Conservation (phyloP, 2,797 vertebrate genomes). For the Melanotaenia maccullochi region DNA sequence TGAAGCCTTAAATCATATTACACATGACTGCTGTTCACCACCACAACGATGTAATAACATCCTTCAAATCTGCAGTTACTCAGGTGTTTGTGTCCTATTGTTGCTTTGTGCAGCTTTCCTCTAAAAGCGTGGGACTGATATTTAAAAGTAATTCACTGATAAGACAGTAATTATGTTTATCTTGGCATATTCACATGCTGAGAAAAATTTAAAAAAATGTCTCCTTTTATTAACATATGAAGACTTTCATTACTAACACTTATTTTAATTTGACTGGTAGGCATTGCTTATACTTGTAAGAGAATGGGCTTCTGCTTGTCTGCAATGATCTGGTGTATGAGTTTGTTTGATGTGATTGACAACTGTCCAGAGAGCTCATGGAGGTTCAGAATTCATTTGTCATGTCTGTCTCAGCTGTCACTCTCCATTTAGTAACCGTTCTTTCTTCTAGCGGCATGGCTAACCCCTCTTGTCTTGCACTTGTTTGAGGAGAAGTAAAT, state of each 20-base stretch:
- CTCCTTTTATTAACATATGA: neutral
- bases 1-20: neutral
- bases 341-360: constrained; percentile 58
- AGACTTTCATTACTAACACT: neutral
- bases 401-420: constrained; percentile 60
- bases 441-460: constrained; percentile 16
- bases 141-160: constrained; percentile 2
- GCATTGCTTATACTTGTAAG: constrained; percentile 12
- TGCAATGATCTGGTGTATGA: constrained; percentile 26
- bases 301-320: constrained; percentile 15
- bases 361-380: constrained; percentile 46
- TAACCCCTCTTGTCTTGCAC: constrained; percentile 29
- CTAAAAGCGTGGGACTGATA: neutral
- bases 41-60: neutral
- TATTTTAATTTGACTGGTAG: constrained; percentile 8
- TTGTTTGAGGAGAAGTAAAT: constrained; percentile 12
- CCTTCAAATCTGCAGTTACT: constrained; percentile 3
- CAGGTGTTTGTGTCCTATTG: neutral
- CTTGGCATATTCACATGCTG: neutral
- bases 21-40: neutral
- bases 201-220: neutral
- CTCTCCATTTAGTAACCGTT: constrained; percentile 57
- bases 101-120: neutral
- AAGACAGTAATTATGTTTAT: neutral
- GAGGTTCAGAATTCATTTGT: constrained; percentile 61